Percentiles rank a stretch among this genome's conserved stretches.
phyloP scores from a whole-genome alignment of 2,113 vertebrate species.

The Myotis brandtii region DNA sequence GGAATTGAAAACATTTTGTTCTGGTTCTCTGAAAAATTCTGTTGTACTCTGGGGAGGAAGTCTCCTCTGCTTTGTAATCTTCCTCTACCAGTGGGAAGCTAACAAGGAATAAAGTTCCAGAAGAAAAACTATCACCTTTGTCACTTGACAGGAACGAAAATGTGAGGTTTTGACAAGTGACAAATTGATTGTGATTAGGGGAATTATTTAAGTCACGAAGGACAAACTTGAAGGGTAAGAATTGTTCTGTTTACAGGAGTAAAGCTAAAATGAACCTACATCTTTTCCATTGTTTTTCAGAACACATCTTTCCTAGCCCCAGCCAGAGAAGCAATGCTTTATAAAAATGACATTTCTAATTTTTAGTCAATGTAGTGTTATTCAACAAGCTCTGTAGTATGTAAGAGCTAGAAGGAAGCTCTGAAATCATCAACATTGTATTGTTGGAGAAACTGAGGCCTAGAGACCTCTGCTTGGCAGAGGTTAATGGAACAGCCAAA shows the following conservation, averaged over 20 bases:
- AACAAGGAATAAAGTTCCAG: slow-evolving; percentile 38
- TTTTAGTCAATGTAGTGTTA: slow-evolving; percentile 85
- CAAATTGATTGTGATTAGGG: background rate
- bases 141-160: slow-evolving; percentile 10
- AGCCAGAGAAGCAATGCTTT: slow-evolving; percentile 82
- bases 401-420: background rate
- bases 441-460: background rate
- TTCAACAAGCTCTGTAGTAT: slow-evolving; percentile 78
- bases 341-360: slow-evolving; percentile 80
- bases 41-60: background rate
- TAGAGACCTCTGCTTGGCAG: background rate
- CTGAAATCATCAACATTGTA: background rate
- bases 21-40: slow-evolving; percentile 46
- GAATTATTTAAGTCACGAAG: slow-evolving; percentile 55
- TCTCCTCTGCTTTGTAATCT: background rate
- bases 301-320: slow-evolving; percentile 81
- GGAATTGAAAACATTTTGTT: slow-evolving; percentile 46
- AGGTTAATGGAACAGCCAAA: background rate
- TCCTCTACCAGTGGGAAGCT: background rate
- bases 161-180: slow-evolving; percentile 28
- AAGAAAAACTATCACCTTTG: slow-evolving; percentile 38
- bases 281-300: slow-evolving; percentile 82
- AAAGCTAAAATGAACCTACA: slow-evolving; percentile 69
- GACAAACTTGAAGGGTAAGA: background rate
- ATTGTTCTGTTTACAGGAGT: background rate